These are phyloP conservation scores for Sus cebifrons DNA, from an alignment of 2,797 vertebrate genomes.

Conservation along the genomic window DNA sequence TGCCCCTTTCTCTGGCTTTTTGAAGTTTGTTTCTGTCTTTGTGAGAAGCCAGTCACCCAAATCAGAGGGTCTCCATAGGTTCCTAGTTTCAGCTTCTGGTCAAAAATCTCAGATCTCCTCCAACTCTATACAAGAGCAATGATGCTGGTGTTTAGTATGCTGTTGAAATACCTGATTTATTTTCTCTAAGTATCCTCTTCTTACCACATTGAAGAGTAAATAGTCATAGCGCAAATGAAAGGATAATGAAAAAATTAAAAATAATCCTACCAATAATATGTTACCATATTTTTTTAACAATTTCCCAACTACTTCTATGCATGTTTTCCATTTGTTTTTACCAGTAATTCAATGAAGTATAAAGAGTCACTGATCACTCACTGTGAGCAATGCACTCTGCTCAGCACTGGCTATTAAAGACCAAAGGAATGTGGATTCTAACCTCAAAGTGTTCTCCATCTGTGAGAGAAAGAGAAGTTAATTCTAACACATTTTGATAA, in stretches of 20 bases:
- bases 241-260: not conserved
- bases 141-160: not conserved
- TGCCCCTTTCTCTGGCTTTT: not conserved
- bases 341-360: not conserved
- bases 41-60: not conserved
- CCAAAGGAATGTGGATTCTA: not conserved
- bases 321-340: not conserved
- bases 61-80: not conserved
- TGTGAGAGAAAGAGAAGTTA: not conserved
- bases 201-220: not conserved
- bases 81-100: not conserved
- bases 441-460: not conserved
- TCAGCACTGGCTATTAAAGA: not conserved
- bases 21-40: not conserved
- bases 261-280: not conserved
- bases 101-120: not conserved
- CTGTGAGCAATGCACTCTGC: not conserved
- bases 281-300: not conserved
- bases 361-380: not conserved
- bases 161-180: not conserved
- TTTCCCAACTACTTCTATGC: not conserved
- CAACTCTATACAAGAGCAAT: not conserved
- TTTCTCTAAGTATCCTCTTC: not conserved
- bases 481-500: not conserved
- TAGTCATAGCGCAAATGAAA: slow-evolving; percentile 29